Base-by-base conservation (phyloP, 2,888 invertebrate genomes). In the Mythimna impura region DNA sequence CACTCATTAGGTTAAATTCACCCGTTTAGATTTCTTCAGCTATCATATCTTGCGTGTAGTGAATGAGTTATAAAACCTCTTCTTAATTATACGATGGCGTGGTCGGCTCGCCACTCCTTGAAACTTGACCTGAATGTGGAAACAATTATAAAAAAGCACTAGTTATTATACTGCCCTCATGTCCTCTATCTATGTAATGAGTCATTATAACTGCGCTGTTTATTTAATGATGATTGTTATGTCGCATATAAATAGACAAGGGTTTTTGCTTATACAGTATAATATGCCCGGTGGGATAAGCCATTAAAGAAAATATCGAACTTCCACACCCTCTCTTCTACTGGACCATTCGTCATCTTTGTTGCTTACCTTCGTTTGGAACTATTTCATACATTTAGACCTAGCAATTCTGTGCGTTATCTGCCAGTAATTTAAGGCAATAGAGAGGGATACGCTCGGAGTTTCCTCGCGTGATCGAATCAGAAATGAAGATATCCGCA, bases 11-110 rank as follows among this genome's bases (percentile, higher is more conserved):
- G 5, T 4, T 20, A 52, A 3, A 2, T 17, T 47, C 5, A 47
- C 14, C 43, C 47, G 47, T 47, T 47, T 30, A 20, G n/a, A 64
- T 36, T 57, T 52, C 36, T 54, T 25, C 17, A 20, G 50, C 2
- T 61, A 47, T 50, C 40, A 55, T 25, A 54, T 71, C 57, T 30
- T 71, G 68, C 71, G 80, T 79, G 80, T 50, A 9, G 7, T 47
- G 71, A 30, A 55, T 43, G 60, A 54, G 60, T 64, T 65, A 64
- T 66, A 57, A 43, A 62, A 52, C 40, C 25, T 36, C 2, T 50
- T 0, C 25, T 10, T 81, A 81, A 81, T 78, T 73, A 68, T 57
- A 10, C 20, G 8, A 50, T 81, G 10, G 78, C 80, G 80, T 81
- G 81, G 71, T 40, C 50, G 62, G 67, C 43, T 12, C 0, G 68